Evolutionary conservation across 2,797 vertebrate genomes (phyloP), one percentile per base, ranked within the genome.

Genomic region (Meda fulgida): DNA sequence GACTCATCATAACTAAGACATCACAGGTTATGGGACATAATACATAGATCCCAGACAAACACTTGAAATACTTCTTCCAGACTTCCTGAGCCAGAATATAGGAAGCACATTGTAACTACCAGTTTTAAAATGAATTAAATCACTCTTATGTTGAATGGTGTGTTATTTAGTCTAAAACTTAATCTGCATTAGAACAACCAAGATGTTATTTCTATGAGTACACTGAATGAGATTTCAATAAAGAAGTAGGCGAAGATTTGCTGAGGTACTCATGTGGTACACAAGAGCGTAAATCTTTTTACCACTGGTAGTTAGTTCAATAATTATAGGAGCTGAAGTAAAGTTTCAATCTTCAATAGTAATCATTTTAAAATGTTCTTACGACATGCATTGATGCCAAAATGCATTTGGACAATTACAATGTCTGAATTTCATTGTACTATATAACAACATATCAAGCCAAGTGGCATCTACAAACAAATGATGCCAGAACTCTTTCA

Each of bases 1-100:
- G 85, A 84, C 70, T 84, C 86, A 87, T 80, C 86, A 31, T 53
- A 73, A 84, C 69, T 14, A 83, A 87, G 70, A 80, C 86, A 87
- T 84, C 72, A 77, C 34, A 3, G 70, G 65, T 76, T 79, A 86
- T 53, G 63, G 81, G 65, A 66, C 69, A 69, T 80, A 67, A 79
- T 29, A 18, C 46, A 5, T 48, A 71, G 21, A 73, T 79, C 43
- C 34, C 36, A 46, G 23, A 75, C 23, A 84, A 80, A 84, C 77
- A 80, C 67, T 72, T 43, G 34, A 78, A 40, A 66, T 48, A 40
- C 43, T 40, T 77, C 14, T 76, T 83, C 29, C 58, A 67, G 23
- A 83, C 81, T 38, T 53, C 11, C 23, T 38, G 5, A 75, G 43
- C 8, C 31, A 51, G 43, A 26, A 51, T 9, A 31, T 23, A 16